Evolutionary conservation across 2,797 vertebrate species (phyloP).

Genomic region (Crocodylus rhombifer): DNA sequence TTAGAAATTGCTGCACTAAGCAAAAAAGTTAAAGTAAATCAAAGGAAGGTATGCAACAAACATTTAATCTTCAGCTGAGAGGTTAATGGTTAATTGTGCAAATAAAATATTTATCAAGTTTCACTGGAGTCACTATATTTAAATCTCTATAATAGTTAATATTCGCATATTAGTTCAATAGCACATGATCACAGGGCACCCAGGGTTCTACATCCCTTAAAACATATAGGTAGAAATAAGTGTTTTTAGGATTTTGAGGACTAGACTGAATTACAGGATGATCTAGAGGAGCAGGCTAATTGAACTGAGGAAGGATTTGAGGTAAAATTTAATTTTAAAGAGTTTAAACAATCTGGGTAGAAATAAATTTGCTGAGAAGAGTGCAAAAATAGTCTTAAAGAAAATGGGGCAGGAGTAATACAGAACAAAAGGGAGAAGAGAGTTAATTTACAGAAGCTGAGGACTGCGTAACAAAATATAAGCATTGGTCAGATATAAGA

Average conservation of each 20-base stretch:
- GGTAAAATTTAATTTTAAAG: neutral
- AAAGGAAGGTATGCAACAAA: conserved; percentile 36
- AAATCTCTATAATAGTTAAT: conserved; percentile 54
- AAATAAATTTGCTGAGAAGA: neutral
- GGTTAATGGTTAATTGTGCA: conserved; percentile 63
- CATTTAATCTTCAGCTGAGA: conserved; percentile 61
- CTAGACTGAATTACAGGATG: conserved; percentile 11
- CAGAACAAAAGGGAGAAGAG: neutral
- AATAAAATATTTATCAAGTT: conserved; percentile 68
- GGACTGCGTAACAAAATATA: neutral
- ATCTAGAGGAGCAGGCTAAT: neutral
- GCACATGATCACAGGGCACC: conserved; percentile 41
- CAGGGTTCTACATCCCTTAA: neutral
- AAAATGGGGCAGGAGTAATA: neutral
- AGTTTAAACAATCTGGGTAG: neutral
- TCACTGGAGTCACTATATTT: conserved; percentile 56
- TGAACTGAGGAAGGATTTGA: conserved; percentile 4
- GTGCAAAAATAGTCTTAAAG: conserved; percentile 4
- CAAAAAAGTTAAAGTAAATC: conserved; percentile 20
- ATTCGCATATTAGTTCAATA: conserved; percentile 14
- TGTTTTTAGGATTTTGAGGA: conserved; percentile 11
- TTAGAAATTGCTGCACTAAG: neutral
- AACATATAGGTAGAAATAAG: conserved; percentile 2
- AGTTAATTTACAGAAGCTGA: neutral
- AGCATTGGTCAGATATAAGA: neutral